Evolutionary conservation across 2,113 vertebrate genomes (phyloP).

Genomic region (Mohoua ochrocephala): DNA sequence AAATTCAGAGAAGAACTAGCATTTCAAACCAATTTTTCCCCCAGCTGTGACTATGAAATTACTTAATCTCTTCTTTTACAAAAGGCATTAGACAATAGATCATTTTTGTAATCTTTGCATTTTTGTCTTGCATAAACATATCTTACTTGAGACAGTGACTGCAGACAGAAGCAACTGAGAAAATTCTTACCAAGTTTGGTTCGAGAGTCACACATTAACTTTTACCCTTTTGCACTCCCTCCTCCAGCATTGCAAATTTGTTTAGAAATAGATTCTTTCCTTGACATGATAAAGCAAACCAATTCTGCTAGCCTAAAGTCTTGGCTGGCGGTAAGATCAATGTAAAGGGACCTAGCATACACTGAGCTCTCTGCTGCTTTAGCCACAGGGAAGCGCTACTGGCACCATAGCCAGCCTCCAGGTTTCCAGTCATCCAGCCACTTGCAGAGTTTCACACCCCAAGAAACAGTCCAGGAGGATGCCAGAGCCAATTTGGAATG

Average conservation of each 20-base stretch:
- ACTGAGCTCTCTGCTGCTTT: background rate
- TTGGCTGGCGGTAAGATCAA: background rate
- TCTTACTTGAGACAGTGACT: background rate
- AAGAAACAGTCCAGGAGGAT: background rate
- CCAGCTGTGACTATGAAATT: background rate
- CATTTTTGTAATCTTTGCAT: background rate
- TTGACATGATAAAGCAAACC: background rate
- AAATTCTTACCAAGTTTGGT: background rate
- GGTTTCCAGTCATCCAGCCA: background rate
- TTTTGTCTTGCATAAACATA: background rate
- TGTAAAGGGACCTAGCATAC: background rate
- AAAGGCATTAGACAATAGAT: background rate
- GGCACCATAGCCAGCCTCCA: background rate
- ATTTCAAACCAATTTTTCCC: background rate
- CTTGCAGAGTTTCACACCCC: background rate
- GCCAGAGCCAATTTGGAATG: background rate
- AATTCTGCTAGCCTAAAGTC: background rate
- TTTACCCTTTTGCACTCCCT: background rate
- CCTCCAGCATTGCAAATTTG: background rate
- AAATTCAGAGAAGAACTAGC: background rate
- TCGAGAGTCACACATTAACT: rapidly evolving
- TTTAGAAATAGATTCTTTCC: background rate
- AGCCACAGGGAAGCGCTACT: background rate
- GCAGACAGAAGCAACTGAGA: background rate
- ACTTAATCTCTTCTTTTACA: background rate